These are phyloP conservation scores for Caenorhabditis sp. DNA, from an alignment of 2,888 invertebrate genomes.

Conservation along the genomic window DNA sequence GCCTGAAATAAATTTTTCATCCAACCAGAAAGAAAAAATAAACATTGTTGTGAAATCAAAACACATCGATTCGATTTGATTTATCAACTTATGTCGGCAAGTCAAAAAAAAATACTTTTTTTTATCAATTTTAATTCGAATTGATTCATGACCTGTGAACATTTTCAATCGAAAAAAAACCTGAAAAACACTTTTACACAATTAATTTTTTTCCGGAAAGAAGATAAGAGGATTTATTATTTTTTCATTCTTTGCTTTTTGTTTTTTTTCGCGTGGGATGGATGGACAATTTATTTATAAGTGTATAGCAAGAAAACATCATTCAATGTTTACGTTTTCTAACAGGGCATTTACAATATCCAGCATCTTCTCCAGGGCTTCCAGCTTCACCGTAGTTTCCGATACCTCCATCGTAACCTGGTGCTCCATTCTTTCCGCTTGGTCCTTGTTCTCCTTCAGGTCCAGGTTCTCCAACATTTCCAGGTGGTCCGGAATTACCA, in stretches of 20 bases:
- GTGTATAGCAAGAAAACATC: neutral
- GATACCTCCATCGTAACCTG: slow-evolving; percentile 69
- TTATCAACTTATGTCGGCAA: neutral
- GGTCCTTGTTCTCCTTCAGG: slow-evolving; percentile 74
- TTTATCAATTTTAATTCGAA: neutral
- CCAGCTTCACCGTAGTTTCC: slow-evolving; percentile 71
- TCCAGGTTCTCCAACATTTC: slow-evolving; percentile 77
- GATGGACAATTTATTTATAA: neutral
- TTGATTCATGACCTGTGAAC: neutral
- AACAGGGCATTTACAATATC: slow-evolving; percentile 55
- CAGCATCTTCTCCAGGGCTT: slow-evolving; percentile 64
- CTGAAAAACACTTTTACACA: neutral
- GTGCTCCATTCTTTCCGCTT: slow-evolving; percentile 74
- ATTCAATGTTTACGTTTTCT: slow-evolving; percentile 39
- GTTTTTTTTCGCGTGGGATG: neutral
- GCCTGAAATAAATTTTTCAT: too few relatives aligned
- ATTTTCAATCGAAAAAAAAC: neutral
- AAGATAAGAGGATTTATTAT: neutral
- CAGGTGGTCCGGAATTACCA: slow-evolving; percentile 74
- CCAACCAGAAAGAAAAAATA: too few relatives aligned
- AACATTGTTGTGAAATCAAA: neutral
- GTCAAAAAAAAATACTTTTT: too few relatives aligned
- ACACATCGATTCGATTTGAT: neutral
- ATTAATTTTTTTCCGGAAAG: too few relatives aligned
- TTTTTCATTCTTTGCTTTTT: neutral